Evolutionary conservation across 2,888 invertebrate genomes (phyloP).

Genomic region (Beris chalybata): DNA sequence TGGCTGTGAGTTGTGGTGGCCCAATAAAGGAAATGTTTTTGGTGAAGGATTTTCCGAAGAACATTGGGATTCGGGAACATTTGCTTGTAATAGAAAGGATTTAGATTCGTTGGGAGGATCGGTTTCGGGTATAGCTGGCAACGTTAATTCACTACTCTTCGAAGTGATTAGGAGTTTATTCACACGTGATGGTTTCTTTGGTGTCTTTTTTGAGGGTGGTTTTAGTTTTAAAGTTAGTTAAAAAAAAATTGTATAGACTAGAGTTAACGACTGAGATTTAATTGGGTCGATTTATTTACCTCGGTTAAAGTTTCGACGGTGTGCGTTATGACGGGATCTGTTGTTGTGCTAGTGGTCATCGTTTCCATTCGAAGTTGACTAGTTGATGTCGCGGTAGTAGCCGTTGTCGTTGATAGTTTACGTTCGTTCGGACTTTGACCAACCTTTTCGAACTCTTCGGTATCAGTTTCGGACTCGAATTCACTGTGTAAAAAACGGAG

Average conservation of each 20-base stretch:
- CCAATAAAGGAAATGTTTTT: slow-evolving; percentile 27
- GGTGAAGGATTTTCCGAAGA: slow-evolving; percentile 25
- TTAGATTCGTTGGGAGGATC: slow-evolving; percentile 16
- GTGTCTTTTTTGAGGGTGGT: slow-evolving; percentile 42
- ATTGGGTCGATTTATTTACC: slow-evolving; percentile 39
- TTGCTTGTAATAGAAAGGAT: slow-evolving; percentile 4
- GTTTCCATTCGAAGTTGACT: slow-evolving; percentile 43
- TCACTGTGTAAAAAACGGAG: slow-evolving; percentile 58
- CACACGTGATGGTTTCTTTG: slow-evolving; percentile 57
- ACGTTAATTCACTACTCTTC: slow-evolving; percentile 33
- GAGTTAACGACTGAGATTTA: neutral
- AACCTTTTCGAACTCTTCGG: slow-evolving; percentile 81
- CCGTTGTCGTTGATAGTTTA: slow-evolving; percentile 57
- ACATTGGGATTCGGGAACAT: slow-evolving; percentile 34
- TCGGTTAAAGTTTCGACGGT: slow-evolving; percentile 54
- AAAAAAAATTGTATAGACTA: slow-evolving; percentile 21
- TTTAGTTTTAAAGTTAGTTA: slow-evolving; percentile 3
- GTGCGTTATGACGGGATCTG: slow-evolving; percentile 47
- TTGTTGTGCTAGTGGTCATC: slow-evolving; percentile 44
- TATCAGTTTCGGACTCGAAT: slow-evolving; percentile 79
- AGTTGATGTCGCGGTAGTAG: slow-evolving; percentile 48
- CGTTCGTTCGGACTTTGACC: slow-evolving; percentile 63
- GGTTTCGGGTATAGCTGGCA: slow-evolving; percentile 42
- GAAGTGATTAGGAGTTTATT: slow-evolving; percentile 39
- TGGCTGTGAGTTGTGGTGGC: slow-evolving; percentile 33